Conservation (phyloP, 2,888 invertebrate species). For the Sicus ferrugineus region DNA sequence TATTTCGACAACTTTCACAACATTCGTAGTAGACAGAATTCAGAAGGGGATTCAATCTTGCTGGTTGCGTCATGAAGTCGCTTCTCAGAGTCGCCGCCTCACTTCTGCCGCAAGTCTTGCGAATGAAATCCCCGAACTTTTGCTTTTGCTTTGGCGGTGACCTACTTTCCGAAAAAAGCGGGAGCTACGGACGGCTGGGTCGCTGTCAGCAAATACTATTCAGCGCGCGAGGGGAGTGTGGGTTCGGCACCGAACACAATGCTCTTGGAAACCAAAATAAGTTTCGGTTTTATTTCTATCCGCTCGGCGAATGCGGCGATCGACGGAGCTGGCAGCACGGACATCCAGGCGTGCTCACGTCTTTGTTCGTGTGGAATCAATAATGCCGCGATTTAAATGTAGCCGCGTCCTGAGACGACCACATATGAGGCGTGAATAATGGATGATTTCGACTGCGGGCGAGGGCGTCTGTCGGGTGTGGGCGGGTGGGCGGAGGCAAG, state of each 20-base stretch:
- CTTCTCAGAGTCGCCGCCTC: conserved; percentile 53
- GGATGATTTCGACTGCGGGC: conserved; percentile 26
- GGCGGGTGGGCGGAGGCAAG: too few relatives aligned
- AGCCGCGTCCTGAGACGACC: conserved; percentile 30
- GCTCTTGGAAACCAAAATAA: conserved; percentile 27
- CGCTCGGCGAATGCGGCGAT: background rate
- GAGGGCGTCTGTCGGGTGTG: background rate
- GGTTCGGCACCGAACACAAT: conserved; percentile 21
- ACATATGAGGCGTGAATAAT: conserved; percentile 29
- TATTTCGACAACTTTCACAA: background rate
- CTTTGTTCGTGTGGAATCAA: conserved; percentile 38
- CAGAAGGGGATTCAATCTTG: background rate
- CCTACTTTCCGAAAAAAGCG: conserved; percentile 28
- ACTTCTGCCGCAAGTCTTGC: conserved; percentile 43
- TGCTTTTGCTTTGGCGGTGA: conserved; percentile 20
- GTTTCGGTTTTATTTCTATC: conserved; percentile 19
- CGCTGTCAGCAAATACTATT: conserved; percentile 25
- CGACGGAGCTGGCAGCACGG: background rate
- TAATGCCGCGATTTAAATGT: conserved; percentile 44
- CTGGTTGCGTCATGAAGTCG: conserved; percentile 53
- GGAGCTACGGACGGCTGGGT: background rate
- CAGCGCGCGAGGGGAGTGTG: conserved; percentile 22
- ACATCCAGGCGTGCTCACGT: conserved; percentile 11
- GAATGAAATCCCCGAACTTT: conserved; percentile 40
- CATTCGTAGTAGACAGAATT: conserved; percentile 12